Conservation (phyloP, 2,888 invertebrate genomes). For the Amiota minor region DNA sequence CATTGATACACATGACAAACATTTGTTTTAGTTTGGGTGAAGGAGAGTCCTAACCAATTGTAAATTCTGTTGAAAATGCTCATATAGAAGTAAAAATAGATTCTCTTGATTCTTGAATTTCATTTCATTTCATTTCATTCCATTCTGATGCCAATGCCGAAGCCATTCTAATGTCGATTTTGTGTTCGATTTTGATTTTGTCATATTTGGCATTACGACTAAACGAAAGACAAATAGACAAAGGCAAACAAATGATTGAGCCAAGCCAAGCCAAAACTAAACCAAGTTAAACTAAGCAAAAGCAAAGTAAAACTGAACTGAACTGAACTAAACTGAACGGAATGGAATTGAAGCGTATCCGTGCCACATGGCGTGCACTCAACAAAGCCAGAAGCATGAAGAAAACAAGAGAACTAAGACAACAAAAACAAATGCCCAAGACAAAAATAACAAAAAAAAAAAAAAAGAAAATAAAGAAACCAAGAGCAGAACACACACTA, state of each 20-base stretch:
- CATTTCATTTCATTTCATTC: no score
- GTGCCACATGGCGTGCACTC: neutral
- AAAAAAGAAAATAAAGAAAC: conserved; percentile 17
- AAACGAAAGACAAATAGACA: conserved; percentile 59
- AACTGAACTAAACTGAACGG: conserved; percentile 20
- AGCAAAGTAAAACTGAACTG: conserved; percentile 48
- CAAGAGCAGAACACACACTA: neutral
- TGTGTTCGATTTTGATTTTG: conserved; percentile 52
- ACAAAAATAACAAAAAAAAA: conserved; percentile 21
- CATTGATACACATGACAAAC: conserved; percentile 50
- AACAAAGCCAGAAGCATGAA: conserved; percentile 12
- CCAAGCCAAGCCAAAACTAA: conserved; percentile 23
- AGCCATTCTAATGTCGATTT: conserved; percentile 51
- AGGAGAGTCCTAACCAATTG: neutral
- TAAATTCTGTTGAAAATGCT: neutral
- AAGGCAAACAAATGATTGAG: conserved; percentile 12
- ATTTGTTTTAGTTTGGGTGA: neutral
- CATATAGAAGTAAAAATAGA: no score
- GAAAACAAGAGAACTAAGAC: conserved; percentile 17
- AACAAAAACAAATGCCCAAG: neutral
- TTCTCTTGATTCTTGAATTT: no score
- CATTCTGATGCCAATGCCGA: conserved; percentile 1
- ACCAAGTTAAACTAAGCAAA: conserved; percentile 25
- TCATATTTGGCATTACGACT: conserved; percentile 56
- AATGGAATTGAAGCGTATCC: conserved; percentile 50